Base-by-base conservation (phyloP, 35 echinoderm and acorn worm genomes). In the Anneissia japonica region DNA sequence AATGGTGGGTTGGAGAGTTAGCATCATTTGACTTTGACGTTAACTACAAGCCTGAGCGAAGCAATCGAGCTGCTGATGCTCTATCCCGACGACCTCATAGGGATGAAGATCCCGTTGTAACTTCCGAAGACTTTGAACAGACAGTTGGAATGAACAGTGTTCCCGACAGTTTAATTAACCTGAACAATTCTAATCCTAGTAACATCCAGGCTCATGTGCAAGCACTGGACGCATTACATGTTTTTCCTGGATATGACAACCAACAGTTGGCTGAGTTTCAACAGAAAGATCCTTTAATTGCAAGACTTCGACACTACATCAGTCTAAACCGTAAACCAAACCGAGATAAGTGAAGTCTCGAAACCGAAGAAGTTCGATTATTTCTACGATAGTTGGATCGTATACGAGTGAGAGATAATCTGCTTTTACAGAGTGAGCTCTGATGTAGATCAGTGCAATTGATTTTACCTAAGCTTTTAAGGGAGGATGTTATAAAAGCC, bases 11-110 rank as follows among this genome's bases (percentile, higher is more conserved):
- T 32, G 39, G 34, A 11, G 34, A 21, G 35, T 37, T 82, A 21
- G 80, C 80, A 39, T 13, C 38, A 0, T 82, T 82, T 56, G 46
- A 84, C 35, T 84, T 84, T 38, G 37, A 84, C 32, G 72, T 38
- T n/a, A 72, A 37, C 7, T 84, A 84, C 46, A 46, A 72, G 46
- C 82, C 82, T 29, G 82, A 46, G 10, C 46, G 39, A 72, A 38
- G 32, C 82, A 84, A 84, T 72, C 19, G 9, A 0, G 46, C 13
- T 72, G 82, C 82, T 0, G 82, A 84, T 84, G 80, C 32, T 39
- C 31, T 82, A 19, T 38, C 32, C 39, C 32, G 80, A 13, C 35
- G 21, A 26, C 37, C 37, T 82, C 32, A 39, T 21, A 17, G 17
- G 23, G 19, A 38, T 35, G 6, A 82, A 26, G 12, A 33, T 77